Conservation (phyloP, 2,888 invertebrate genomes). For the Zygaena filipendulae region DNA sequence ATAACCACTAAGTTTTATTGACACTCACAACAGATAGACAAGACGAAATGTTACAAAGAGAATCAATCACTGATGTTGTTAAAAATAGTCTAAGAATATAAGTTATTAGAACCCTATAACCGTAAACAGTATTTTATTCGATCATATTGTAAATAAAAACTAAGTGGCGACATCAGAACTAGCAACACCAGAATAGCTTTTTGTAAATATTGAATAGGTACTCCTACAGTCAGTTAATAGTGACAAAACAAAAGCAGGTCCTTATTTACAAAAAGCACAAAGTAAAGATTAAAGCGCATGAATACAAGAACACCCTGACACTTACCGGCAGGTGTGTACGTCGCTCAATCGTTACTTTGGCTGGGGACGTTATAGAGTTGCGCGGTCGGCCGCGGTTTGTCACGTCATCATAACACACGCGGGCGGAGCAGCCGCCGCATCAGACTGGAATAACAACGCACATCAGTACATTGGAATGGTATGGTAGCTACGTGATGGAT, state of each 20-base stretch:
- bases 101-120: too few relatives aligned
- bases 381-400: constrained; percentile 64
- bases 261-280: constrained; percentile 61
- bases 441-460: constrained; percentile 63
- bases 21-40: too few relatives aligned
- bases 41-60: too few relatives aligned
- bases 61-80: too few relatives aligned
- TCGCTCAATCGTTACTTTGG: constrained; percentile 66
- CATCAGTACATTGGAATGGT: constrained; percentile 57
- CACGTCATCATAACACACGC: constrained; percentile 58
- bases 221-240: constrained; percentile 3
- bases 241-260: constrained; percentile 1
- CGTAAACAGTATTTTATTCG: too few relatives aligned
- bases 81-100: too few relatives aligned
- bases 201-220: constrained; percentile 1
- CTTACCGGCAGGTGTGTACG: constrained; percentile 66
- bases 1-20: too few relatives aligned
- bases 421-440: constrained; percentile 50
- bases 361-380: constrained; percentile 46
- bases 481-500: constrained; percentile 56
- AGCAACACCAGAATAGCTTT: too few relatives aligned
- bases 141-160: too few relatives aligned
- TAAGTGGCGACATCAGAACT: too few relatives aligned
- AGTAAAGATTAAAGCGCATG: constrained; percentile 66
- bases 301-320: constrained; percentile 66